These are phyloP conservation scores for Pollachius pollachius DNA, from an alignment of 2,113 vertebrate genomes.

Conservation along the genomic window DNA sequence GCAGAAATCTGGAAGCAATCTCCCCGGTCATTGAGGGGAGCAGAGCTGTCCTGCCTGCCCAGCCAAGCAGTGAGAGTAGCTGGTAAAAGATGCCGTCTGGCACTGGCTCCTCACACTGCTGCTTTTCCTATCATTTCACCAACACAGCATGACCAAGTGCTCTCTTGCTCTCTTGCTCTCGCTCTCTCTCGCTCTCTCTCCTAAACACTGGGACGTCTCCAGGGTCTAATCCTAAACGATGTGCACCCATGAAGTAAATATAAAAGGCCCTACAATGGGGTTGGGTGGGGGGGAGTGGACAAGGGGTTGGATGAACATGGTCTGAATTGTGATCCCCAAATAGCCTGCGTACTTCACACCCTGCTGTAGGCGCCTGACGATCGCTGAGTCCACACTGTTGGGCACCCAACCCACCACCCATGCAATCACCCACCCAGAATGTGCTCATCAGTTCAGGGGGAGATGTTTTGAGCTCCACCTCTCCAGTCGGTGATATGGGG, in stretches of 20 bases:
- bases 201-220: conserved; percentile 12
- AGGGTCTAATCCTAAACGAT: conserved; percentile 26
- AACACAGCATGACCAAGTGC: not conserved
- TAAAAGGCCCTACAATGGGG: not conserved
- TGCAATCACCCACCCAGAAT: conserved; percentile 19
- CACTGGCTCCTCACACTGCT: conserved; percentile 16
- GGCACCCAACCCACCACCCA: not conserved
- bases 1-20: conserved; percentile 46
- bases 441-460: conserved; percentile 60
- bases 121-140: not conserved
- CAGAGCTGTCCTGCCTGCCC: conserved; percentile 1
- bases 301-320: not conserved
- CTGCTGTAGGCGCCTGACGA: no score
- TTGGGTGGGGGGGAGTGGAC: not conserved
- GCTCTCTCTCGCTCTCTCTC: not conserved
- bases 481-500: conserved; percentile 58
- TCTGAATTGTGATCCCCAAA: not conserved
- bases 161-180: not conserved
- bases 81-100: conserved; percentile 28
- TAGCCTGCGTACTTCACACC: not conserved
- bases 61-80: conserved; percentile 5
- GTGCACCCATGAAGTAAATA: conserved; percentile 1
- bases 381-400: not conserved
- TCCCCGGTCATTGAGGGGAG: conserved; percentile 18
- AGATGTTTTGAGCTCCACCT: conserved; percentile 68